Conservation (phyloP, 2,797 vertebrate species). For the Sternarchorhynchus goeldii region DNA sequence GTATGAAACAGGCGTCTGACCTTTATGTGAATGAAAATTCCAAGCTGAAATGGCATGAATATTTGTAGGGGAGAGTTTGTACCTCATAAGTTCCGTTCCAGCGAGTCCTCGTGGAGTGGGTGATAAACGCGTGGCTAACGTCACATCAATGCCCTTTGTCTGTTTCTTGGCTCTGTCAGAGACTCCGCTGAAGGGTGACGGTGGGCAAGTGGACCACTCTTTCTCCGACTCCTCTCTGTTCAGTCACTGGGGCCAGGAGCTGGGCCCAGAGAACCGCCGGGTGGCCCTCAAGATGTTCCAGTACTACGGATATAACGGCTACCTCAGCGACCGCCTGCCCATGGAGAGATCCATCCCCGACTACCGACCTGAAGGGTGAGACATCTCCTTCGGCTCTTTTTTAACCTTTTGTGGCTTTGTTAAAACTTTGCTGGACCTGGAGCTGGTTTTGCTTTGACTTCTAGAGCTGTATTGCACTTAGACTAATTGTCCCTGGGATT, state of each 20-base stretch:
- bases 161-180: slow-evolving; percentile 74
- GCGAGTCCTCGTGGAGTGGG: too few relatives aligned
- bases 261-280: slow-evolving; percentile 85
- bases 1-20: background rate
- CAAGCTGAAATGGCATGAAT: background rate
- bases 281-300: slow-evolving; percentile 94
- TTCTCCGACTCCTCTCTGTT: slow-evolving; percentile 95
- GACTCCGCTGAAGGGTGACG: slow-evolving; percentile 85
- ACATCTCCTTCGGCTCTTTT: slow-evolving; percentile 18
- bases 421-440: background rate
- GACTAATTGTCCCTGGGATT: background rate
- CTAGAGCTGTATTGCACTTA: background rate
- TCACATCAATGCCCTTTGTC: background rate
- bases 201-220: slow-evolving; percentile 76
- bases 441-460: background rate
- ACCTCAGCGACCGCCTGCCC: slow-evolving; percentile 94
- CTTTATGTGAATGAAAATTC: background rate
- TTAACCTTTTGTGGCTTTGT: background rate
- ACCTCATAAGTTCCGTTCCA: background rate
- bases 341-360: slow-evolving; percentile 89
- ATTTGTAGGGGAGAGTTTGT: background rate
- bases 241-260: slow-evolving; percentile 94
- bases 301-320: slow-evolving; percentile 97
- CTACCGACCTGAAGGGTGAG: slow-evolving; percentile 94
- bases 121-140: background rate